These are phyloP conservation scores for Tenthredo mesomela DNA, from an alignment of 2,888 invertebrate genomes.

Conservation along the genomic window DNA sequence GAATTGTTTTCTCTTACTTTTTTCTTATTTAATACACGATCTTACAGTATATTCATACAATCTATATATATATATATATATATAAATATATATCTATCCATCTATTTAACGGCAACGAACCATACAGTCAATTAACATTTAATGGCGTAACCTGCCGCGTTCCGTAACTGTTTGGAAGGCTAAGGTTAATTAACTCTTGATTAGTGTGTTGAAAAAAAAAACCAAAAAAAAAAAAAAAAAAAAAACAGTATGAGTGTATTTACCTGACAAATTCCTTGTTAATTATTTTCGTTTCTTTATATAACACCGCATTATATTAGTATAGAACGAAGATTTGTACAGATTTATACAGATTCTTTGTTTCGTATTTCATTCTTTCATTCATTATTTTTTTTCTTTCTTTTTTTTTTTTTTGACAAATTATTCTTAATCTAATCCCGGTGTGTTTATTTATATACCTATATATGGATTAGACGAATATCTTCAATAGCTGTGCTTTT, in stretches of 20 bases:
- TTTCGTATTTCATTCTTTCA: too few species aligned
- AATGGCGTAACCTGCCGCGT: conserved; percentile 67
- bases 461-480: too few species aligned
- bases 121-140: conserved; percentile 68
- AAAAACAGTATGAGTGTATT: not conserved
- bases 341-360: not conserved
- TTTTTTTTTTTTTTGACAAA: not conserved
- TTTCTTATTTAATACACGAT: not conserved
- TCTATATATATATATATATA: not conserved
- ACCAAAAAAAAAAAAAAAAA: not conserved
- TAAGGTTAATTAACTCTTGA: conserved; percentile 69
- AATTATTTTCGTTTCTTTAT: not conserved
- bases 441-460: too few species aligned
- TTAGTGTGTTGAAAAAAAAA: conserved; percentile 63
- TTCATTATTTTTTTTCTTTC: too few species aligned
- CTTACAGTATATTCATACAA: too few species aligned
- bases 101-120: not conserved
- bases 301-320: too few species aligned
- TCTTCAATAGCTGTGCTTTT: not conserved
- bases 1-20: too few species aligned
- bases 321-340: not conserved
- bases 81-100: not conserved
- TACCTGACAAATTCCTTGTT: not conserved
- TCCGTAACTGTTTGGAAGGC: conserved; percentile 58
- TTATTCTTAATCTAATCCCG: not conserved